Evolutionary conservation across 37 sponge, comb jelly and placozoan genomes (phyloP).

Genomic region (Cliona cf. orientalis): DNA sequence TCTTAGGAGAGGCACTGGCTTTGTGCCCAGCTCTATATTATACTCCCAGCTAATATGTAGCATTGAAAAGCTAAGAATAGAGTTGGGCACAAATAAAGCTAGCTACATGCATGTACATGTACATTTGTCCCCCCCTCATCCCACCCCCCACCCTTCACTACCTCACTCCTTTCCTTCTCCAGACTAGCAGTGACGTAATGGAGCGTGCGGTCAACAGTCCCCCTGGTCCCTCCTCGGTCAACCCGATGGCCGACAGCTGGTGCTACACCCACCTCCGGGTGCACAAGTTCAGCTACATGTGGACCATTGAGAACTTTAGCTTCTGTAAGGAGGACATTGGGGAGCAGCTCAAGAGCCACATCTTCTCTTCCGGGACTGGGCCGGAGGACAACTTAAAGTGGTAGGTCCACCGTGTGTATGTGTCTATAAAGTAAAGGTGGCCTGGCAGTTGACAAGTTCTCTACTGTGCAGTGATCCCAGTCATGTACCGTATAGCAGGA

Average conservation of each 20-base stretch:
- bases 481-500: neutral
- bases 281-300: constrained; percentile 94
- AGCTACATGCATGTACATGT: neutral
- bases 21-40: neutral
- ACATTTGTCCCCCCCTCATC: too few species aligned
- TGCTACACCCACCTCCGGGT: constrained; percentile 94
- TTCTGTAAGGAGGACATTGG: constrained; percentile 97
- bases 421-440: neutral
- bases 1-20: too few species aligned
- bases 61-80: neutral
- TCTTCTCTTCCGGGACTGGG: constrained; percentile 81
- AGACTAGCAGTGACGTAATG: too few species aligned
- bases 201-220: constrained; percentile 18
- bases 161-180: neutral
- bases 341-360: constrained; percentile 93
- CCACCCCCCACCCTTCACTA: neutral
- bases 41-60: neutral
- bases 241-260: constrained; percentile 94
- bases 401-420: constrained; percentile 46
- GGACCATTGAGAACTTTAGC: constrained; percentile 99
- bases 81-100: neutral
- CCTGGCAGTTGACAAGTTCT: neutral
- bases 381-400: constrained; percentile 93
- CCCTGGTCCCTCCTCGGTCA: constrained; percentile 45
- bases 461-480: neutral